phyloP scores from a whole-genome alignment of 2,797 vertebrate species.

The Acipenser oxyrinchus region DNA sequence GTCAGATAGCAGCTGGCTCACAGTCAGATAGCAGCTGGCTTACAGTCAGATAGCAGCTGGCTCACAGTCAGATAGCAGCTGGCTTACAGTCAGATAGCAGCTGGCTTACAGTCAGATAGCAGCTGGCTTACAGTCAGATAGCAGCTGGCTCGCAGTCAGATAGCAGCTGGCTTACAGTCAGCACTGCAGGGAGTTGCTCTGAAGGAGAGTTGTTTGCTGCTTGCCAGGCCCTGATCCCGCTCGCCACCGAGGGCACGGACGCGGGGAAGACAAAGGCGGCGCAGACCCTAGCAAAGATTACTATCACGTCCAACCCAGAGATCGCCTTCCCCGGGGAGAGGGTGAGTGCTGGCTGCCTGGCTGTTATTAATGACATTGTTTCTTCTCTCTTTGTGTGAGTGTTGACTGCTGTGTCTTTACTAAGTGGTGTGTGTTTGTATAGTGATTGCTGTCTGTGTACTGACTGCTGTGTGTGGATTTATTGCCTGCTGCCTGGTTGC shows the following conservation, averaged over 20 bases:
- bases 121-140: neutral
- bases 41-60: neutral
- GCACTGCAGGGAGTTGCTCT: too few relatives aligned
- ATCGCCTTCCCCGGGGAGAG: constrained; percentile 93
- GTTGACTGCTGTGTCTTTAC: too few relatives aligned
- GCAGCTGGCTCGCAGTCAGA: neutral
- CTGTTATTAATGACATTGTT: neutral
- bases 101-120: too few relatives aligned
- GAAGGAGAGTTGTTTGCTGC: neutral
- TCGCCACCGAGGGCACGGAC: constrained; percentile 84
- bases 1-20: too few relatives aligned
- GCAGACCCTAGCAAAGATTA: constrained; percentile 90
- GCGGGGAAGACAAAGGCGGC: constrained; percentile 86
- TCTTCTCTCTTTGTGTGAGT: neutral
- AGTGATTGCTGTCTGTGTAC: neutral
- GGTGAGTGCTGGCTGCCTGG: constrained; percentile 44
- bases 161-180: too few relatives aligned
- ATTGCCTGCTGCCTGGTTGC: constrained; percentile 18
- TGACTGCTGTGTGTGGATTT: neutral
- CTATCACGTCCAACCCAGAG: constrained; percentile 93
- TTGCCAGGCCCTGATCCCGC: constrained; percentile 77
- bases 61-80: too few relatives aligned
- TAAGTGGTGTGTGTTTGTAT: neutral
- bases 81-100: too few relatives aligned
- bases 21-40: too few relatives aligned